Percentiles rank a stretch among this genome's conserved stretches.
These are phyloP conservation scores for Lophotis ruficrista DNA, from an alignment of 2,113 vertebrate genomes.

Conservation along the genomic window DNA sequence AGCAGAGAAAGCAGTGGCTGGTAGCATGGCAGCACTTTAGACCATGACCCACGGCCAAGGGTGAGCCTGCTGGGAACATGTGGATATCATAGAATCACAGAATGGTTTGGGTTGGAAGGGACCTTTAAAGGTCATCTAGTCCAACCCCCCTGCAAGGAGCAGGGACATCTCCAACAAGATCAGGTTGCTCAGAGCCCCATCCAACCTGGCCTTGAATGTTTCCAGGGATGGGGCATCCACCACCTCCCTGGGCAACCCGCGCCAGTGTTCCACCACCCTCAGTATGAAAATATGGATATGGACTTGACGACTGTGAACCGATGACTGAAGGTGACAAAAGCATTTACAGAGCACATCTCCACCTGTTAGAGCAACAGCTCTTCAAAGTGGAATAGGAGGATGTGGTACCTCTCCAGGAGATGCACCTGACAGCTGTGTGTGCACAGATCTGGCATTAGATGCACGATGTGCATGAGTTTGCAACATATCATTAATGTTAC, in stretches of 20 bases:
- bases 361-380: not conserved
- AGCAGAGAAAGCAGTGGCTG: rapidly evolving
- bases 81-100: too few relatives aligned
- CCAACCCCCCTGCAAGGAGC: too few relatives aligned
- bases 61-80: not conserved
- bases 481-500: rapidly evolving
- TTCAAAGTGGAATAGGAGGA: not conserved
- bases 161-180: too few relatives aligned
- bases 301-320: not conserved
- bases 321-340: not conserved
- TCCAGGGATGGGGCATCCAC: too few relatives aligned
- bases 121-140: too few relatives aligned
- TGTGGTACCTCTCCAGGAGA: not conserved
- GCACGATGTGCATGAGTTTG: rapidly evolving
- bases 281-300: too few relatives aligned
- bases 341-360: not conserved
- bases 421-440: too few relatives aligned
- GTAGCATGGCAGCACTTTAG: rapidly evolving
- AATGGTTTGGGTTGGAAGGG: too few relatives aligned
- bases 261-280: too few relatives aligned
- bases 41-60: not conserved
- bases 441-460: not conserved
- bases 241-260: too few relatives aligned
- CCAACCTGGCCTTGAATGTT: too few relatives aligned
- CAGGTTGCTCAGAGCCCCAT: too few relatives aligned